These are phyloP conservation scores for Macrostomum lignano DNA, from an alignment of 1,140 invertebrate species.

Conservation along the genomic window DNA sequence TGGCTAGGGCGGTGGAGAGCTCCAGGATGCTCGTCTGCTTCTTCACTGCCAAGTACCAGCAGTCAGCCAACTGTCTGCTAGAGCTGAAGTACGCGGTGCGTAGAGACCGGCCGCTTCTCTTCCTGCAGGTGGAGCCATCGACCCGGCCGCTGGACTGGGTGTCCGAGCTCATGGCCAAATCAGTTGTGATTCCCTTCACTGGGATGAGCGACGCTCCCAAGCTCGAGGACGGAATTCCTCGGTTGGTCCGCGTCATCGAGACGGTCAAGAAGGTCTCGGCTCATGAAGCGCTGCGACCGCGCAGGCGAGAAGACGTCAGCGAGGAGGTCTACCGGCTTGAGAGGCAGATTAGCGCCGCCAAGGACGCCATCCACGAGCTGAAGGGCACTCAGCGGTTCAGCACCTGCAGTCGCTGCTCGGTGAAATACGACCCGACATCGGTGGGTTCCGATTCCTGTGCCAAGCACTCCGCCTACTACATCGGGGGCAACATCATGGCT, in stretches of 20 bases:
- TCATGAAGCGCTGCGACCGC: background rate
- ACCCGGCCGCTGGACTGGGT: too few relatives aligned
- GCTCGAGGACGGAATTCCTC: conserved; percentile 5
- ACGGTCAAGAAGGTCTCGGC: conserved; percentile 3
- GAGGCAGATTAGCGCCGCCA: conserved; percentile 3
- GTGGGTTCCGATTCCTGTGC: background rate
- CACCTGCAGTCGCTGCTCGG: conserved; percentile 6
- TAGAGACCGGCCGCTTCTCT: too few relatives aligned
- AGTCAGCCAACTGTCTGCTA: conserved; percentile 6
- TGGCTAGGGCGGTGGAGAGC: conserved; percentile 7
- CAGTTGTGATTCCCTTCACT: too few relatives aligned
- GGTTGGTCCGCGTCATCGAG: conserved; percentile 1
- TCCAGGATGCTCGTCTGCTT: conserved; percentile 6
- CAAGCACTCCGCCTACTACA: conserved; percentile 7
- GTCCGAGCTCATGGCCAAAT: background rate
- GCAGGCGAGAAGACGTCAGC: conserved; percentile 1
- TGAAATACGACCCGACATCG: conserved; percentile 6
- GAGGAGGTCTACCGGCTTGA: conserved; percentile 2
- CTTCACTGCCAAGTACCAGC: conserved; percentile 5
- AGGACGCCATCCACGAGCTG: conserved; percentile 1
- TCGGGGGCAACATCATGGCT: conserved; percentile 6
- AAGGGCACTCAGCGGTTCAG: background rate
- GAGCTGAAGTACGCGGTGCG: conserved; percentile 7
- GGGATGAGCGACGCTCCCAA: background rate
- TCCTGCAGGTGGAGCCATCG: too few relatives aligned